Conservation (phyloP, 2,888 invertebrate genomes). For the Scaeva pyrastri region DNA sequence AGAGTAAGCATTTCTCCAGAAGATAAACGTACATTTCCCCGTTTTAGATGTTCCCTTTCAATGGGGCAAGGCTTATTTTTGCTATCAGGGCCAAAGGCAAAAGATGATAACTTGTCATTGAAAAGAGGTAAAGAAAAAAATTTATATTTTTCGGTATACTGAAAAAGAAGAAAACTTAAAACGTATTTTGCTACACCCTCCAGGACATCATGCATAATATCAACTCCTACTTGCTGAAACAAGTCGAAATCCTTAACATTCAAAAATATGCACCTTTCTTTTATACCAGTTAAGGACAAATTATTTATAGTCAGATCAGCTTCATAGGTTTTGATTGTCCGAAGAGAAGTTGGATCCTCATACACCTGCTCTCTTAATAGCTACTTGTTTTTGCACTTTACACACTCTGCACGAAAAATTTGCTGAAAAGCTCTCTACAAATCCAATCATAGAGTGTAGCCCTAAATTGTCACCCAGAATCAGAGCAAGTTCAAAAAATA, state of each 20-base stretch:
- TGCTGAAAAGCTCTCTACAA: background rate
- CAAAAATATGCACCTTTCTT: background rate
- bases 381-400: background rate
- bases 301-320: background rate
- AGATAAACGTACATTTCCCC: background rate
- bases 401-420: slow-evolving; percentile 12
- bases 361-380: background rate
- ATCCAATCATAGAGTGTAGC: background rate
- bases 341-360: background rate
- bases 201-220: background rate
- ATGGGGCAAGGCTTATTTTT: background rate
- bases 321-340: background rate
- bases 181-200: slow-evolving; percentile 10
- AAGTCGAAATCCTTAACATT: background rate
- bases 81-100: no score
- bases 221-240: background rate
- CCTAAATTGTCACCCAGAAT: background rate
- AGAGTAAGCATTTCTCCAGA: slow-evolving; percentile 9
- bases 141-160: background rate
- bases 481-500: background rate
- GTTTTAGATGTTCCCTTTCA: background rate
- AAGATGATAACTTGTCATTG: background rate
- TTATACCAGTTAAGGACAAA: background rate
- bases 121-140: background rate
- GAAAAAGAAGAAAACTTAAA: background rate